phyloP scores from a whole-genome alignment of 2,888 invertebrate genomes.

The Aporophyla lueneburgensis region DNA sequence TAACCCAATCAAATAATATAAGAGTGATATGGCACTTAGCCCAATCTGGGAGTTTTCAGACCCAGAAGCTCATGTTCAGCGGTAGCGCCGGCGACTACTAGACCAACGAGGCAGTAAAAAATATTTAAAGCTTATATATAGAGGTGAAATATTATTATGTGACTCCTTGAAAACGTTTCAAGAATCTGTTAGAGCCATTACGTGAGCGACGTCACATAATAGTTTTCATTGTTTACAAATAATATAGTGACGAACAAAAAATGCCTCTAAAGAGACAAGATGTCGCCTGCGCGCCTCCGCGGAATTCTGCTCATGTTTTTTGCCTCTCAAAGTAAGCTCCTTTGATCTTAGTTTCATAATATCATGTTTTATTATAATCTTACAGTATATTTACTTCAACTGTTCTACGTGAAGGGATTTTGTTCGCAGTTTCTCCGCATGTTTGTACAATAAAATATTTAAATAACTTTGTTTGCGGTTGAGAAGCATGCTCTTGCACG shows the following conservation, averaged over 20 bases:
- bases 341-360: constrained; percentile 51
- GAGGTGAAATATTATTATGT: constrained; percentile 2
- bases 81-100: too few relatives aligned
- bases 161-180: constrained; percentile 13
- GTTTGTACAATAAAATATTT: constrained; percentile 57
- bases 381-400: constrained; percentile 49
- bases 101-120: too few relatives aligned
- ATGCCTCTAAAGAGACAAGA: constrained; percentile 37
- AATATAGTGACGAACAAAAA: constrained; percentile 49
- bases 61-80: too few relatives aligned
- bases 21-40: too few relatives aligned
- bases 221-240: constrained; percentile 56
- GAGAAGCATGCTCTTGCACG: constrained; percentile 17
- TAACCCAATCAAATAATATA: too few relatives aligned
- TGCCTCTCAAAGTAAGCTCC: constrained; percentile 35
- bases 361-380: constrained; percentile 58
- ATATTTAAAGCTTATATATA: background rate
- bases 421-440: constrained; percentile 23
- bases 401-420: constrained; percentile 51
- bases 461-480: constrained; percentile 44
- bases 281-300: constrained; percentile 35
- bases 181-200: constrained; percentile 32
- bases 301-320: constrained; percentile 36
- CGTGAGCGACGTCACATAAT: constrained; percentile 35
- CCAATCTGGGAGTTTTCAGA: too few relatives aligned